These are phyloP conservation scores for Mystacides longicornis DNA, from an alignment of 2,888 invertebrate genomes.

Conservation along the genomic window DNA sequence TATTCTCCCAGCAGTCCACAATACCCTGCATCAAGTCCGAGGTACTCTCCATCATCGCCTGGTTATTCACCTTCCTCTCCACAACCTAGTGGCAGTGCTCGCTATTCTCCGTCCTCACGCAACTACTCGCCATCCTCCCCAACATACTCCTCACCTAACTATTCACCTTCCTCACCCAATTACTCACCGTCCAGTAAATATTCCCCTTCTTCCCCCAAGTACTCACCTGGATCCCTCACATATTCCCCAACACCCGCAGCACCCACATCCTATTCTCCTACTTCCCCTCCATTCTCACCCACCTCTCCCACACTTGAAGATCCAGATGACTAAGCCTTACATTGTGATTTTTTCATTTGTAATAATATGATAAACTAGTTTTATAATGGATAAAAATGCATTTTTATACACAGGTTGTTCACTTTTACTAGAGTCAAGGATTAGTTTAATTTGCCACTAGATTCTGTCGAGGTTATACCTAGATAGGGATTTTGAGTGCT, in stretches of 20 bases:
- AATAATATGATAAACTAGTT: no score
- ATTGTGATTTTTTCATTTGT: constrained; percentile 2
- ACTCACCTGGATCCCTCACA: constrained; percentile 69
- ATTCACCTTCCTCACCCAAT: constrained; percentile 76
- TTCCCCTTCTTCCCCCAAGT: constrained; percentile 71
- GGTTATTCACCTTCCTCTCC: constrained; percentile 64
- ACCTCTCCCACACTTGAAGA: constrained; percentile 59
- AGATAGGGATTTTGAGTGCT: no score
- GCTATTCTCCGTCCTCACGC: constrained; percentile 62
- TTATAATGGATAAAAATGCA: no score
- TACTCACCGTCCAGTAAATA: constrained; percentile 76
- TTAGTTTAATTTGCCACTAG: no score
- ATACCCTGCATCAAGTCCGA: constrained; percentile 76
- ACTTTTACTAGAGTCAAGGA: no score
- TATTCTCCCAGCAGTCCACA: constrained; percentile 84
- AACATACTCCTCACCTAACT: constrained; percentile 68
- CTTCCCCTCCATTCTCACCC: constrained; percentile 50
- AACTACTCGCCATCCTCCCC: constrained; percentile 68
- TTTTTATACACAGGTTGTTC: no score
- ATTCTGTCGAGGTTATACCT: no score
- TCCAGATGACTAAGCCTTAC: constrained; percentile 37
- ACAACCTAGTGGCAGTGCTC: constrained; percentile 66
- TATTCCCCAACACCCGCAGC: constrained; percentile 71
- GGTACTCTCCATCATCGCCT: constrained; percentile 71
- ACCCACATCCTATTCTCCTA: constrained; percentile 46